Evolutionary conservation across 2,797 vertebrate species (phyloP), one percentile per base, ranked within the genome.

Genomic region (Ptychadena robeensis): DNA sequence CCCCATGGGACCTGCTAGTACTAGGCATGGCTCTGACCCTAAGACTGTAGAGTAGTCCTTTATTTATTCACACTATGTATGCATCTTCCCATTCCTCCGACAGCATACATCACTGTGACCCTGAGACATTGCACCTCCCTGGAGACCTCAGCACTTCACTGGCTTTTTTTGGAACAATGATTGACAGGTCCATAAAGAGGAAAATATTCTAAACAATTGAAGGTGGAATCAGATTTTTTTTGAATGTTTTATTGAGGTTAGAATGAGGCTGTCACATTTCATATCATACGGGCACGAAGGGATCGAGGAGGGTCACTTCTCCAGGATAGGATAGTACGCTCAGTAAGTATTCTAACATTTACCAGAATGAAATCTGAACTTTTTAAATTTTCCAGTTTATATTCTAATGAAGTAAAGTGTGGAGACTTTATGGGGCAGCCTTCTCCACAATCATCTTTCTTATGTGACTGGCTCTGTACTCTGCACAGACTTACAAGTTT

Each of bases 91-190:
- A 87, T 85, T 87, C 78, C 85, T 86, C 87, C 87, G 81, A 87
- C 86, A 86, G 84, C 80, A 84, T 87, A 90, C 86, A 78, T 91
- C 88, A 27, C 85, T 88, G 88, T 81, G 88, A 89, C 90, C 87
- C 82, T 0, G 12, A 91, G 90, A 88, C 88, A 85, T 85, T 12
- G 0, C 64, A 79, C 85, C 85, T 87, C 90, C 90, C 90, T 82
- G 85, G 89, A 88, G 89, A 90, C 77, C 30, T 86, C 67, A 70
- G 74, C 85, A 80, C 87, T 89, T 87, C 84, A 40, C 79, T 83
- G 85, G 72, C 59, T 70, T 85, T 83, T 87, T 89, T 87, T 86
- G 69, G 86, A 88, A 76, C 76, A 82, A 87, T 85, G 78, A 76
- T 79, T 90, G 89, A 90, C 88, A 91, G 87, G 67, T 89, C 70